Conservation (phyloP, 2,113 vertebrate species). For the Drymodes brunneopygia region DNA sequence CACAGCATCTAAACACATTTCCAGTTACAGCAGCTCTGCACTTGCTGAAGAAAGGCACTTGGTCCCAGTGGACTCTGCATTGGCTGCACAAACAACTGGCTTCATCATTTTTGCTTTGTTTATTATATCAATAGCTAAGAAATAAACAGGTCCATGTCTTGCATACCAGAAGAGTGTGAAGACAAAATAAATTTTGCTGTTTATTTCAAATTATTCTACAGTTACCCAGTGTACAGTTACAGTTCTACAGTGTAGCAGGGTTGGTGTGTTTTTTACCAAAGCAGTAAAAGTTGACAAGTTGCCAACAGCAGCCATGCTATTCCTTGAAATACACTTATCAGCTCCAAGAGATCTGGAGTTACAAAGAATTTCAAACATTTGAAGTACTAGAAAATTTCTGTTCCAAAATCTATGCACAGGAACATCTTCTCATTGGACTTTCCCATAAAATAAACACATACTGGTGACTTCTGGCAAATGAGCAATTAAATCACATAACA, state of each 20-base stretch:
- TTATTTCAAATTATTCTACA: not conserved
- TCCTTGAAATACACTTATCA: not conserved
- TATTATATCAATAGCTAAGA: not conserved
- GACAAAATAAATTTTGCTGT: not conserved
- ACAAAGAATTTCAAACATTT: not conserved
- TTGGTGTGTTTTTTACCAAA: not conserved
- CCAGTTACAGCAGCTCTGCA: not conserved
- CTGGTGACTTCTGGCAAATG: not conserved
- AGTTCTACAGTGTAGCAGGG: not conserved
- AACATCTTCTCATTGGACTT: not conserved
- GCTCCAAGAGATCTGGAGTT: not conserved
- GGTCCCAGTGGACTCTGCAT: not conserved
- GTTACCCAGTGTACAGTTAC: not conserved
- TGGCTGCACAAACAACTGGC: not conserved
- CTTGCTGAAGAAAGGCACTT: not conserved
- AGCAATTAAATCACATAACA: not conserved
- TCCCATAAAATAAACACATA: not conserved
- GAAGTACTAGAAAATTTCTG: not conserved
- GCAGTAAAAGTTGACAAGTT: not conserved
- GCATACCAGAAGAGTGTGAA: not conserved
- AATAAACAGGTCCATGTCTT: not conserved
- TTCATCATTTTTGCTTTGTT: not conserved
- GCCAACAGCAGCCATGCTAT: not conserved
- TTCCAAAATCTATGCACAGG: not conserved
- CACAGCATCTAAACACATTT: not conserved